A percentile compares a stretch with the other conserved stretches of the same genome.
Evolutionary conservation across 2,797 vertebrate species (phyloP).

Genomic region (Rhincodon typus): DNA sequence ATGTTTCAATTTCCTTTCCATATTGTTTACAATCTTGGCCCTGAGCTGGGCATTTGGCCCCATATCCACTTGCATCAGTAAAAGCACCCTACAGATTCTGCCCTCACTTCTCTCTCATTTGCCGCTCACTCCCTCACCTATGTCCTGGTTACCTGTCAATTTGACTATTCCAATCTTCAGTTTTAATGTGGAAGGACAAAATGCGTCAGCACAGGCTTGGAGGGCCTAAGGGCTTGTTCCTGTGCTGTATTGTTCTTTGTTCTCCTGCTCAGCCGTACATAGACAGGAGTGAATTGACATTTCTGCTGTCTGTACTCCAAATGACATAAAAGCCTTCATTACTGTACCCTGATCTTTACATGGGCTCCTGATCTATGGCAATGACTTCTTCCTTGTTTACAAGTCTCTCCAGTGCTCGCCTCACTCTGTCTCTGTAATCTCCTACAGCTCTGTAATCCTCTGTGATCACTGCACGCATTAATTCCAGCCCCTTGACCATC

Average conservation of each 20-base stretch:
- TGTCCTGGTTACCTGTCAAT: too few relatives aligned
- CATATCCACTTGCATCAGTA: neutral
- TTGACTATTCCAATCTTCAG: neutral
- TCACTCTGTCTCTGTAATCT: neutral
- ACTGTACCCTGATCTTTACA: neutral
- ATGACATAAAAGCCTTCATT: neutral
- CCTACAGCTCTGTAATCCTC: neutral
- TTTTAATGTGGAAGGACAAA: too few relatives aligned
- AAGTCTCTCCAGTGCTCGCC: neutral
- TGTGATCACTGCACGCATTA: too few relatives aligned
- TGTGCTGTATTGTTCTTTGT: too few relatives aligned
- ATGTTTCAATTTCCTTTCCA: neutral
- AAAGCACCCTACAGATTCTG: neutral
- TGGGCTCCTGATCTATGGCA: neutral
- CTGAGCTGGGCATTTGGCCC: neutral
- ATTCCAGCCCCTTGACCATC: too few relatives aligned
- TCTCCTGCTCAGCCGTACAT: neutral
- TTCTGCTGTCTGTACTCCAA: neutral
- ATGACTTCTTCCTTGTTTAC: neutral
- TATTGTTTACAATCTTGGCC: neutral
- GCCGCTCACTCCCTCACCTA: neutral
- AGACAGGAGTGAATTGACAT: neutral
- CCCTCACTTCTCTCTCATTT: neutral
- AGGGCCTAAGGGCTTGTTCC: too few relatives aligned
- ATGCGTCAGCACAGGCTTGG: too few relatives aligned